Percentiles rank a stretch among this genome's conserved stretches.
These are phyloP conservation scores for Ondatra zibethicus DNA, from an alignment of 2,113 vertebrate genomes.

Conservation along the genomic window DNA sequence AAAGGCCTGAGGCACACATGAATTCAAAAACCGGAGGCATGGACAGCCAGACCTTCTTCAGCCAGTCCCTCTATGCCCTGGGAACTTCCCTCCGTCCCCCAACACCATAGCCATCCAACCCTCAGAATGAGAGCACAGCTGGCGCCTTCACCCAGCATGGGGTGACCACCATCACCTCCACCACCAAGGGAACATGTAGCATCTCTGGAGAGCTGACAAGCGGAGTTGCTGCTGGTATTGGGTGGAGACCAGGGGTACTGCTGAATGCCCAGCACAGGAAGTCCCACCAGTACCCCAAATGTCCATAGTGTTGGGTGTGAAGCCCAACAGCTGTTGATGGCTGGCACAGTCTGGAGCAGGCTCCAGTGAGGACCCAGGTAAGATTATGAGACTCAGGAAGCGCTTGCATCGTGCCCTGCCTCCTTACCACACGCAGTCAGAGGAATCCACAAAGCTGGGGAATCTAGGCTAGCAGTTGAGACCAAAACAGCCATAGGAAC, in stretches of 20 bases:
- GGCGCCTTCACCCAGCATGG: not conserved
- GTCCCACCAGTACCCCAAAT: not conserved
- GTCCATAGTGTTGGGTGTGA: accelerated
- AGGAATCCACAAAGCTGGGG: not conserved
- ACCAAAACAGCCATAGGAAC: not conserved
- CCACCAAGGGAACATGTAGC: too few species aligned
- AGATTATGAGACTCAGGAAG: not conserved
- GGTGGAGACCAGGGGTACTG: not conserved
- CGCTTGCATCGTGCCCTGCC: accelerated
- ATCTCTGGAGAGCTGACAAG: not conserved
- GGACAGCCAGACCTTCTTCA: not conserved
- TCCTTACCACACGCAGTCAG: accelerated
- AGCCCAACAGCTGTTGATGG: too few species aligned
- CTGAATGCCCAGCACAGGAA: too few species aligned
- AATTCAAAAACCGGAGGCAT: not conserved
- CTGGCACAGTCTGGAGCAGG: not conserved
- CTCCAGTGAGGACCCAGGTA: not conserved
- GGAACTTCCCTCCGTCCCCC: not conserved
- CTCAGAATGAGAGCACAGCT: not conserved
- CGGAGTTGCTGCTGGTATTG: not conserved
- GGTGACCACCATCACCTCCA: not conserved
- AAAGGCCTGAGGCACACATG: not conserved
- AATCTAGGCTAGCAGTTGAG: not conserved
- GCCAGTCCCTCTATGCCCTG: not conserved
- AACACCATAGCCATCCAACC: not conserved